Conservation (phyloP, 2,797 vertebrate genomes). For the Meriones psammophilus region DNA sequence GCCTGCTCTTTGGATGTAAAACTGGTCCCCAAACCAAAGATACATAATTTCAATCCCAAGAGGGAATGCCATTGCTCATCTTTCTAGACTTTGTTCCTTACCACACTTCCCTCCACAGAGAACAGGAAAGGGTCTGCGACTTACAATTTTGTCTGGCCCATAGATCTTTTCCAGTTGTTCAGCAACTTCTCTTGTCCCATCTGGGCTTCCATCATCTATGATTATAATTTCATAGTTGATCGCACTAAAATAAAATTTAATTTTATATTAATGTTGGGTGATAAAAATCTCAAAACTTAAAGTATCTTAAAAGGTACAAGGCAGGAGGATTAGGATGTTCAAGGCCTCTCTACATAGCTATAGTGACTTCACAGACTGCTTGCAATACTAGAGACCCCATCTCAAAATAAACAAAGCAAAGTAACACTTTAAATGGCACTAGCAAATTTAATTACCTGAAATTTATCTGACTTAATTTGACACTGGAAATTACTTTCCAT, state of each 20-base stretch:
- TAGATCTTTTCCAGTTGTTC: slow-evolving; percentile 95
- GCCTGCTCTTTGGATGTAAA: background rate
- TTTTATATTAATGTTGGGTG: slow-evolving; percentile 36
- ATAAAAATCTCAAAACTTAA: slow-evolving; percentile 25
- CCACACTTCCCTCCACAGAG: background rate
- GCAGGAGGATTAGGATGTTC: background rate
- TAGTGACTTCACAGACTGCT: background rate
- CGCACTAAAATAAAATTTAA: slow-evolving; percentile 89
- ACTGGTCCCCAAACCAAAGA: background rate
- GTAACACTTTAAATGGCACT: slow-evolving; percentile 29
- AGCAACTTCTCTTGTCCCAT: slow-evolving; percentile 95
- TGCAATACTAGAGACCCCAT: background rate
- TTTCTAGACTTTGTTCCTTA: slow-evolving; percentile 18
- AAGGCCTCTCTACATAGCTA: background rate
- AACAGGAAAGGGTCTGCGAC: slow-evolving; percentile 79
- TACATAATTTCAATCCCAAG: background rate
- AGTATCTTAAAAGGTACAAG: slow-evolving; percentile 3
- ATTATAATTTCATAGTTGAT: slow-evolving; percentile 95
- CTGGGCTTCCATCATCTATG: slow-evolving; percentile 98
- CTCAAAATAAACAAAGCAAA: background rate
- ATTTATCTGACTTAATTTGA: background rate
- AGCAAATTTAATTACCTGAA: background rate
- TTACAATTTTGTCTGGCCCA: slow-evolving; percentile 96
- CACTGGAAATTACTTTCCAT: slow-evolving; percentile 11
- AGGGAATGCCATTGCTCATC: background rate